phyloP scores from a whole-genome alignment of 2,113 vertebrate genomes.

The Geothlypis trichas region DNA sequence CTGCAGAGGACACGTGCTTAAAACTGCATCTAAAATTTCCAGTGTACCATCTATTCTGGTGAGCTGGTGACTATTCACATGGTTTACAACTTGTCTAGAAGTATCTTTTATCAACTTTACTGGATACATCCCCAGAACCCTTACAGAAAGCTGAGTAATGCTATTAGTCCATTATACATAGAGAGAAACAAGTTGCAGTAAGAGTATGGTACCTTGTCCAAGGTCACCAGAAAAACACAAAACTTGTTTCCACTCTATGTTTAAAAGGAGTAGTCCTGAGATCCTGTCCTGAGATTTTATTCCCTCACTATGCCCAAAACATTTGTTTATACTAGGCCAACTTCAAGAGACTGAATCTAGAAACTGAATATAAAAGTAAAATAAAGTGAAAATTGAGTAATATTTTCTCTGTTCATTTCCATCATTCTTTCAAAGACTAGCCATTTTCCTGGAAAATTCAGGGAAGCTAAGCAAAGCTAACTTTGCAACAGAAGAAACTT shows the following conservation, averaged over 20 bases:
- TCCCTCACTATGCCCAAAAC: not conserved
- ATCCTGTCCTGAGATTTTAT: not conserved
- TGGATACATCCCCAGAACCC: not conserved
- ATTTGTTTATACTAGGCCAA: not conserved
- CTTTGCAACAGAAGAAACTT: not conserved
- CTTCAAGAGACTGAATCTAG: not conserved
- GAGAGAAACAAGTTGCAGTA: not conserved
- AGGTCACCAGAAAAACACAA: not conserved
- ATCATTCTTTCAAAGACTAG: not conserved
- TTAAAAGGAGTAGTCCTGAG: not conserved
- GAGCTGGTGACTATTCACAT: not conserved
- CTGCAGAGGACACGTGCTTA: not conserved
- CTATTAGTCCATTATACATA: not conserved
- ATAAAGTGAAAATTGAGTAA: not conserved
- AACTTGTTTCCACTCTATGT: not conserved
- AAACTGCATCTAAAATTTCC: not conserved
- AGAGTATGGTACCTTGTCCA: not conserved
- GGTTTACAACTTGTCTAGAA: not conserved
- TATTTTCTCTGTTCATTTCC: not conserved
- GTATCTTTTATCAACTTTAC: not conserved
- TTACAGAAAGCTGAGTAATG: not conserved
- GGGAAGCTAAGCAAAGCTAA: not conserved
- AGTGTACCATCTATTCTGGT: not conserved
- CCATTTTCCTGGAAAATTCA: not conserved
- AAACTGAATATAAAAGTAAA: not conserved